phyloP scores from a whole-genome alignment of 2,888 invertebrate species.

The Germaria angustata region DNA sequence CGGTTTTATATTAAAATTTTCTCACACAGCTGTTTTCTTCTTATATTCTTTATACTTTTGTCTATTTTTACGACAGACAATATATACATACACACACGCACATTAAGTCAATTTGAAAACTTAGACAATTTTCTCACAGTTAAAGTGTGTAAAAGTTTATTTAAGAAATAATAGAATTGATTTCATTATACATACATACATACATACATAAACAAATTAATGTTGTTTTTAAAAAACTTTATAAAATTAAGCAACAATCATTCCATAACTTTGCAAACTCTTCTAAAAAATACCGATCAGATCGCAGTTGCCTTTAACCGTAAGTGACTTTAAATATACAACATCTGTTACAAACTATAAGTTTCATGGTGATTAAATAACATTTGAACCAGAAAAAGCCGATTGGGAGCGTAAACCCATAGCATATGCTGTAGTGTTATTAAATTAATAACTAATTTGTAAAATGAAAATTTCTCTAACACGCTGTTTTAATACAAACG shows the following conservation, averaged over 20 bases:
- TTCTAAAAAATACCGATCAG: not conserved
- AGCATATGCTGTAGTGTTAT: not conserved
- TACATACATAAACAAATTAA: conserved; percentile 18
- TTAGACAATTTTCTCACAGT: not conserved
- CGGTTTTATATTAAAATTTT: not conserved
- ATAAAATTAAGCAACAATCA: conserved; percentile 22
- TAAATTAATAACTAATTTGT: not conserved
- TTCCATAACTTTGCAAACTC: not conserved
- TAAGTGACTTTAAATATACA: conserved; percentile 17
- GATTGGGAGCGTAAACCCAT: too few species aligned
- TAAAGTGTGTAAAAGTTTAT: conserved; percentile 2
- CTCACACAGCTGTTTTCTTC: conserved; percentile 40
- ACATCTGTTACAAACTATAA: not conserved
- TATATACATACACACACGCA: not conserved
- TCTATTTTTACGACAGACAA: conserved; percentile 8
- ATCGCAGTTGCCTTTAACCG: not conserved
- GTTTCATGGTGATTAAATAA: not conserved
- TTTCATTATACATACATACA: too few species aligned
- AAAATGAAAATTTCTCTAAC: not conserved
- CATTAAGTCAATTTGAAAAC: not conserved
- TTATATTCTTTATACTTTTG: not conserved
- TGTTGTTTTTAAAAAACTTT: conserved; percentile 40
- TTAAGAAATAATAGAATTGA: not conserved
- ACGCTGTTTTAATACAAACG: not conserved
- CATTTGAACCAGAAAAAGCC: too few species aligned